Evolutionary conservation across 2,113 vertebrate genomes (phyloP), one percentile per base, ranked within the genome.

Genomic region (Macrotis lagotis): DNA sequence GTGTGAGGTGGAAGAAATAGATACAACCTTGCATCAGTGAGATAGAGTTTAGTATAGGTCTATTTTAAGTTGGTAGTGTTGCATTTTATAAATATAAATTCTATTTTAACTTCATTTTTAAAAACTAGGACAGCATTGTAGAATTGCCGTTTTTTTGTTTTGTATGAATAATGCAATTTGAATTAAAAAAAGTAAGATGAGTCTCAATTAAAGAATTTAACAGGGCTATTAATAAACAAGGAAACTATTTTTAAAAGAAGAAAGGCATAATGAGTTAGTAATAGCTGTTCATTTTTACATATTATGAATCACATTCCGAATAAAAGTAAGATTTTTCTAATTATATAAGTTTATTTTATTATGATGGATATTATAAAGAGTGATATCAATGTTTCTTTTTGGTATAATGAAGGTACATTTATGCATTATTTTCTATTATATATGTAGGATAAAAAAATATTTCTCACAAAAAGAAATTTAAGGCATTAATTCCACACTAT

Each of bases 1-100:
- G 96, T 28, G 37, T 96, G 88, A 95, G 37, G 24, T 94, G 2
- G 95, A 48, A 31, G 37, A 96, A 92, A 96, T 89, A 95, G 94
- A 88, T 89, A 95, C n/a, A 11, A 22, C 51, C 74, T 93, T 94
- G 90, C 92, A 48, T 97, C 66, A 97, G 93, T 93, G 96, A 95
- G 93, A 74, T 26, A 96, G 92, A 49, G 95, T 91, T 89, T 97
- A 97, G 96, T 92, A 28, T 48, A 74, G 88, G 53, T 90, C 88
- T 96, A 48, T 47, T 52, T 93, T 90, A 92, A 89, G 95, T 51
- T 7, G 92, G 37, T 92, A 59, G 92, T 59, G 90, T 92, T 50
- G n/a, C 51, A 37, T 25, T 93, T 93, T 94, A 83, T 91, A 92
- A 92, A 91, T 59, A 50, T 26, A 37, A 49, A 51, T 49, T 16